A percentile compares a stretch with the other conserved stretches of the same genome.
Conservation (phyloP, 2,888 invertebrate genomes). For the Xanthostigma xanthostigma region DNA sequence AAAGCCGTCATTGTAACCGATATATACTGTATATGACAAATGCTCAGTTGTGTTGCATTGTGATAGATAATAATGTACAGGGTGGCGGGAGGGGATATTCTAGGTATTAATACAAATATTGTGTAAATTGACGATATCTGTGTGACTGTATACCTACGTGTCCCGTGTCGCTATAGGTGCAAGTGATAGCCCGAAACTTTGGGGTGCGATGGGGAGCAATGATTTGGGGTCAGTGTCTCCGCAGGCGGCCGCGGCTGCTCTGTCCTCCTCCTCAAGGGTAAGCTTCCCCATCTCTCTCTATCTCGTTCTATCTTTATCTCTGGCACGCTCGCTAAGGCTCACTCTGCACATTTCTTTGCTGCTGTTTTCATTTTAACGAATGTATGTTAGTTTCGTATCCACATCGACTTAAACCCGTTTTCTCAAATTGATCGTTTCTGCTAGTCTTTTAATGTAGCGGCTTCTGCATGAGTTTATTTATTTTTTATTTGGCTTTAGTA, state of each 20-base stretch:
- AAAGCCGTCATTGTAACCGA: no score
- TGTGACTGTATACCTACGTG: constrained; percentile 23
- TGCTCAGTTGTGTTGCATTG: no score
- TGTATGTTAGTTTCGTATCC: constrained; percentile 15
- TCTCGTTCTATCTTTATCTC: constrained; percentile 17
- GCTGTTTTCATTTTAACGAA: constrained; percentile 15
- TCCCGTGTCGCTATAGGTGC: constrained; percentile 25
- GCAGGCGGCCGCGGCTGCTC: constrained; percentile 27
- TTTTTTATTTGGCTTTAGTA: neutral
- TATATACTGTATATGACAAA: no score
- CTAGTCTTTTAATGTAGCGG: neutral
- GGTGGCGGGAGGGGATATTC: no score
- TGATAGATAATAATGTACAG: no score
- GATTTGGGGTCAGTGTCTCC: constrained; percentile 37
- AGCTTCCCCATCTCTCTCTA: constrained; percentile 25
- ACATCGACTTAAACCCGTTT: neutral
- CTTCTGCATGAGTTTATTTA: constrained; percentile 1
- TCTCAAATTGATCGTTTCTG: constrained; percentile 1
- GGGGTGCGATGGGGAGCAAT: constrained; percentile 32
- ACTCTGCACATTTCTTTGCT: constrained; percentile 14
- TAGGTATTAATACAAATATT: no score
- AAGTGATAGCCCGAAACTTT: constrained; percentile 37
- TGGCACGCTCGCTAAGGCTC: constrained; percentile 10
- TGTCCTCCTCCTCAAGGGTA: constrained; percentile 46
- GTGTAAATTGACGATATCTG: constrained; percentile 19